Evolutionary conservation across 2,113 vertebrate species (phyloP).

Genomic region (Pycnonotus jocosus): DNA sequence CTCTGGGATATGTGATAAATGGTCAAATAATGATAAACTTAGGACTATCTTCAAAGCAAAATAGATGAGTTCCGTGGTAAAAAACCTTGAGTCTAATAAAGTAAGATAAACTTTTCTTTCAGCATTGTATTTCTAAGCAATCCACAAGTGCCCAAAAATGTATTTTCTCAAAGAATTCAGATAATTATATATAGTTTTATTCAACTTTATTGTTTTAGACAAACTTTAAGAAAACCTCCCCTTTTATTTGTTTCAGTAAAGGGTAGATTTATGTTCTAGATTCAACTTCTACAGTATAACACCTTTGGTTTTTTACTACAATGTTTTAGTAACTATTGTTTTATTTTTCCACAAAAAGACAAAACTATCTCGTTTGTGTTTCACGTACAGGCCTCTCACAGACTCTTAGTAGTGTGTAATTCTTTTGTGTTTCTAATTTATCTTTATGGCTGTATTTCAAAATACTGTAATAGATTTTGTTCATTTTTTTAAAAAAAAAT

Average conservation of each 20-base stretch:
- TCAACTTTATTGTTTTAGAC: not conserved
- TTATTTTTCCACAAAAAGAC: not conserved
- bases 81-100: not conserved
- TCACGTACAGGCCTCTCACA: not conserved
- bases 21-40: not conserved
- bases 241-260: constrained; percentile 19
- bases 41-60: not conserved
- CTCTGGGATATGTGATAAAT: not conserved
- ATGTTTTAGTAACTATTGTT: not conserved
- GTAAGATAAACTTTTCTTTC: not conserved
- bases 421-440: constrained; percentile 36
- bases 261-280: not conserved
- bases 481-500: not conserved
- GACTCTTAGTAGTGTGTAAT: not conserved
- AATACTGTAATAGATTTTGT: constrained; percentile 43
- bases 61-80: not conserved
- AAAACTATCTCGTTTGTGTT: not conserved
- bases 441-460: constrained; percentile 48
- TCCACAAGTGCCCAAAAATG: constrained; percentile 22
- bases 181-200: not conserved
- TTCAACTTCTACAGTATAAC: not conserved
- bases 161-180: not conserved
- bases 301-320: not conserved
- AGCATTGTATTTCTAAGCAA: not conserved
- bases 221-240: not conserved